Evolutionary conservation across 2,888 invertebrate species (phyloP).

Genomic region (Nephrocerus scutellatus): DNA sequence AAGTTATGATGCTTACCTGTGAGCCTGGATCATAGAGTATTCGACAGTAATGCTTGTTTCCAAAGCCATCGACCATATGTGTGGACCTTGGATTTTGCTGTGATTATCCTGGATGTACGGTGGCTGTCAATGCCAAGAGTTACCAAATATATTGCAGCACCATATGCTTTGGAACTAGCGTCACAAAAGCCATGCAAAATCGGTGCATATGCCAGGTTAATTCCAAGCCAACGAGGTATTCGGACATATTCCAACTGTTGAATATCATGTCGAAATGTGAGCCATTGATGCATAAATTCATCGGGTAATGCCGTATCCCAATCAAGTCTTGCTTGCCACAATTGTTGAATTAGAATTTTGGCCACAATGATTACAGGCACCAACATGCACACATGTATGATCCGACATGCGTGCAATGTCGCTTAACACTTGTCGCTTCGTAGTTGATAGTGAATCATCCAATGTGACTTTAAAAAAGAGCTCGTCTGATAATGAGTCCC

Average conservation of each 20-base stretch:
- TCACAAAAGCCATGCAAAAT: conserved; percentile 12
- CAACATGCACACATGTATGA: conserved; percentile 9
- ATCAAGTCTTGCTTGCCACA: conserved; percentile 7
- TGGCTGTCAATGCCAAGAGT: no score
- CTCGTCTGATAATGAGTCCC: no score
- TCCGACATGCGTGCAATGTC: conserved; percentile 9
- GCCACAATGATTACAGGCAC: conserved; percentile 10
- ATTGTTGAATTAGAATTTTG: conserved; percentile 12
- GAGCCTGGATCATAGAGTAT: no score
- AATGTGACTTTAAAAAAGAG: no score
- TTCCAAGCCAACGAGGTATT: conserved; percentile 10
- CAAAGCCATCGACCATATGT: no score
- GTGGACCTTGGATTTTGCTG: no score
- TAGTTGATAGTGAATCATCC: no score
- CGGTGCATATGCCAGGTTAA: conserved; percentile 1
- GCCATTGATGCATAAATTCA: conserved; percentile 1
- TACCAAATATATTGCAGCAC: conserved; percentile 10
- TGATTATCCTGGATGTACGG: no score
- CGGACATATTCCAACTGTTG: conserved; percentile 1
- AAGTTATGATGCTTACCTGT: no score
- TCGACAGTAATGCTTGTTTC: no score
- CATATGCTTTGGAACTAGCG: conserved; percentile 7
- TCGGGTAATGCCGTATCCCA: conserved; percentile 6
- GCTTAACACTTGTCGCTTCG: conserved; percentile 9
- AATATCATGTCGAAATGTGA: conserved; percentile 4